Base-by-base conservation (phyloP, 2,888 invertebrate species). In the Stenolophus ochropezus region DNA sequence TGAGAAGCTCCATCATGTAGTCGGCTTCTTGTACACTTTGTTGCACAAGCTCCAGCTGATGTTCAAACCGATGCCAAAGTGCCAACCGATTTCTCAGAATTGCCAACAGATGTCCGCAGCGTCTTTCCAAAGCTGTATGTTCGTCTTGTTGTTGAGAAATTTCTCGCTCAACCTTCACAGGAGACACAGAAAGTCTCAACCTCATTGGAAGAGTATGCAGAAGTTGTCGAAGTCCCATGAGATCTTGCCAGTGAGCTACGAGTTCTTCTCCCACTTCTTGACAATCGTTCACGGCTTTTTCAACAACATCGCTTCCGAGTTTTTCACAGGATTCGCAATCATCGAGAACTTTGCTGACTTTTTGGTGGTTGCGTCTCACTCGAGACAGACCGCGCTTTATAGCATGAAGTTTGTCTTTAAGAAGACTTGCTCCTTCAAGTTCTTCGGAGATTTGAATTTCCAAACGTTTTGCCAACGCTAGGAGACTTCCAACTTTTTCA, bases 1-100 rank as follows among this genome's bases (percentile, higher is more conserved):
- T 95, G 11, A 96, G 90, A 82, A 96, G 90, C 84, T 96, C 96
- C 90, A 96, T 95, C 96, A 96, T 96, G 86, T 96, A 96, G 87
- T 96, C 96, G 0, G 96, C 95, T 85, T 96, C 96, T 80, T 95
- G 93, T 0, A 96, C 95, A 0, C 95, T 95, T 74, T 95, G 94
- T 83, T 96, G 95, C 8, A 96, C 95, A 87, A 93, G 86, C 85
- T 96, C 96, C 84, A 96, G 88, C 85, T 96, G 95, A 1, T 92
- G 90, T 86, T 96, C 96, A 87, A 95, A 96, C 21, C 95, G 90
- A 80, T 93, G 91, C 96, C 96, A 96, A 21, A 96, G 89, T 1
- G 91, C 91, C 49, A 94, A 89, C 4, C 94, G 92, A 77, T 92
- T 91, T 42, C 93, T 91, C 23, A 96, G 90, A 1, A 94, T 89